Conservation (phyloP, 2,113 vertebrate species). For the Scatophagus argus region DNA sequence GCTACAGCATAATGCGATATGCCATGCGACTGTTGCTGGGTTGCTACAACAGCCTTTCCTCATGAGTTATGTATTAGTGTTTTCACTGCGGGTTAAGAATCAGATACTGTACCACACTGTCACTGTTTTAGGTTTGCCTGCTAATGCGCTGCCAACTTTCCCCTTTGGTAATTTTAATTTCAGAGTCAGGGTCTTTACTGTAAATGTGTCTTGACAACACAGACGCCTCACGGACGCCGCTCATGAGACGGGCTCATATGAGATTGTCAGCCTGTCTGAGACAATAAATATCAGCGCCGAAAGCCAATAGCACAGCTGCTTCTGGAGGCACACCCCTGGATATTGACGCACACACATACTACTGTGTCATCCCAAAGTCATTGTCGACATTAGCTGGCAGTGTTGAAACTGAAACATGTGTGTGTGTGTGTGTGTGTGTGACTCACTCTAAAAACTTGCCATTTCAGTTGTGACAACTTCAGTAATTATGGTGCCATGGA, state of each 20-base stretch:
- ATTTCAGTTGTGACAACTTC: not conserved
- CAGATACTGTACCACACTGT: constrained; percentile 51
- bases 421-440: not conserved
- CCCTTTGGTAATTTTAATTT: constrained; percentile 66
- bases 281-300: constrained; percentile 70
- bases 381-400: constrained; percentile 44
- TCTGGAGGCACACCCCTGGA: constrained; percentile 58
- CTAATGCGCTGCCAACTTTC: constrained; percentile 47
- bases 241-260: constrained; percentile 53
- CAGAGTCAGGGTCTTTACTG: constrained; percentile 49
- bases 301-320: constrained; percentile 64
- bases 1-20: constrained; percentile 75
- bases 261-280: constrained; percentile 72
- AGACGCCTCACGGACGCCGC: constrained; percentile 52
- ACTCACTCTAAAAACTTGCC: constrained; percentile 10
- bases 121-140: constrained; percentile 37
- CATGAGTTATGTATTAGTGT: constrained; percentile 74
- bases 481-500: not conserved
- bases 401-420: constrained; percentile 44
- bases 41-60: constrained; percentile 64
- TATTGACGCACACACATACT: constrained; percentile 26
- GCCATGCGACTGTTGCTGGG: constrained; percentile 50
- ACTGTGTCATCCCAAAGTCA: constrained; percentile 65
- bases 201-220: constrained; percentile 76
- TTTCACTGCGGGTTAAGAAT: constrained; percentile 52